A percentile compares a stretch with the other conserved stretches of the same genome.
Conservation (phyloP, 1,140 invertebrate genomes). For the Vanessa atalanta region DNA sequence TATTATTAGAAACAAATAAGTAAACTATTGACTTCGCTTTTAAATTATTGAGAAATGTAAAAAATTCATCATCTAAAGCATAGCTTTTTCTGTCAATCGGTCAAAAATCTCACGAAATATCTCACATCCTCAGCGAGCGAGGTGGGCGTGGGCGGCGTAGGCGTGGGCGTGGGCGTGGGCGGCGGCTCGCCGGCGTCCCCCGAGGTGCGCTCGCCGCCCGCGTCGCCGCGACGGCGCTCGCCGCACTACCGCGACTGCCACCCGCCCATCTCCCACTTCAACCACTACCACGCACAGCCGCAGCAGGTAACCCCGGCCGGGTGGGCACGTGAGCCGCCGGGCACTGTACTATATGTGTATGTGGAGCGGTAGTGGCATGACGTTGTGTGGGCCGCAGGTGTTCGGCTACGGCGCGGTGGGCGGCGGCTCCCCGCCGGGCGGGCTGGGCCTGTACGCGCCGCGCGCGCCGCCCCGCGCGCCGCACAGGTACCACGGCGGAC, state of each 20-base stretch:
- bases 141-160: constrained; percentile 47
- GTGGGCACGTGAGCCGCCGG: constrained; percentile 65
- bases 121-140: constrained; percentile 50
- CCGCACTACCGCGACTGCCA: constrained; percentile 83
- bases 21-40: too few species aligned
- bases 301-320: constrained; percentile 85
- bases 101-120: too few species aligned
- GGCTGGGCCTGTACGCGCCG: constrained; percentile 66
- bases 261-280: constrained; percentile 84
- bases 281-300: constrained; percentile 94
- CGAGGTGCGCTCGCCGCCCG: constrained; percentile 69
- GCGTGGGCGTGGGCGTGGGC: constrained; percentile 52
- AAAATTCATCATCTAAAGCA: too few species aligned
- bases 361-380: too few species aligned
- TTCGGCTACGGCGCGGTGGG: constrained; percentile 86
- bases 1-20: too few species aligned
- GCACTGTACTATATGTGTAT: too few species aligned
- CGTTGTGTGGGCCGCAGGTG: constrained; percentile 82
- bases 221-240: constrained; percentile 64
- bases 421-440: constrained; percentile 65
- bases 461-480: constrained; percentile 80
- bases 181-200: constrained; percentile 78
- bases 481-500: constrained; percentile 77
- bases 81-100: too few species aligned
- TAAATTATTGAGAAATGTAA: too few species aligned